phyloP scores from a whole-genome alignment of 2,113 vertebrate genomes.

The Callionymus lyra region DNA sequence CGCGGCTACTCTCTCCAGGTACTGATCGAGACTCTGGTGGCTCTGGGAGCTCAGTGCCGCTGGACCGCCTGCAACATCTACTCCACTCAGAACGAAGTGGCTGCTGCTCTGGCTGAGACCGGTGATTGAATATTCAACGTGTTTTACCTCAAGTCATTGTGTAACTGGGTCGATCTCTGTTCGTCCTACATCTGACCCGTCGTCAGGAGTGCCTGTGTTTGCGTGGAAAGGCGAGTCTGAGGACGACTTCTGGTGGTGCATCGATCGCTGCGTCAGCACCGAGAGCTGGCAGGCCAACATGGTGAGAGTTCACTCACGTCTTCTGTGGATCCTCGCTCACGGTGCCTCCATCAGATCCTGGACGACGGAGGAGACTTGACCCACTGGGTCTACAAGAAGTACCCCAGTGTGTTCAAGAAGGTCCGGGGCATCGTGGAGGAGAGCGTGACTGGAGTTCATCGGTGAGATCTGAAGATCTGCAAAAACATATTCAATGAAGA shows the following conservation, averaged over 20 bases:
- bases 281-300: slow-evolving; percentile 97
- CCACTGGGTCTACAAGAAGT: slow-evolving; percentile 99
- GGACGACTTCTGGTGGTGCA: slow-evolving; percentile 99
- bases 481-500: too few species aligned
- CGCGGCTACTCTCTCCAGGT: slow-evolving; percentile 63
- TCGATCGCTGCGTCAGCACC: slow-evolving; percentile 89
- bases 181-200: neutral
- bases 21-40: slow-evolving; percentile 92
- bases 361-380: slow-evolving; percentile 97
- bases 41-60: slow-evolving; percentile 93
- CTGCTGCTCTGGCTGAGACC: slow-evolving; percentile 86
- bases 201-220: slow-evolving; percentile 86
- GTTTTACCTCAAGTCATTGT: neutral
- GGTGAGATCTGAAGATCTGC: slow-evolving; percentile 68
- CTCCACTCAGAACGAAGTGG: slow-evolving; percentile 96
- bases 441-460: slow-evolving; percentile 96
- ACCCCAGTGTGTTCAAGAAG: slow-evolving; percentile 94
- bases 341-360: slow-evolving; percentile 74
- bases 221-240: slow-evolving; percentile 98
- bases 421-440: slow-evolving; percentile 95
- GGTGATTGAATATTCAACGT: slow-evolving; percentile 55
- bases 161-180: neutral
- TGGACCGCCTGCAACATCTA: slow-evolving; percentile 99
- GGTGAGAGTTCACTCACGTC: slow-evolving; percentile 64
- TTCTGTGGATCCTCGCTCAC: too few species aligned